phyloP scores from a whole-genome alignment of 2,888 invertebrate species.

The Trichopoda pennipes region DNA sequence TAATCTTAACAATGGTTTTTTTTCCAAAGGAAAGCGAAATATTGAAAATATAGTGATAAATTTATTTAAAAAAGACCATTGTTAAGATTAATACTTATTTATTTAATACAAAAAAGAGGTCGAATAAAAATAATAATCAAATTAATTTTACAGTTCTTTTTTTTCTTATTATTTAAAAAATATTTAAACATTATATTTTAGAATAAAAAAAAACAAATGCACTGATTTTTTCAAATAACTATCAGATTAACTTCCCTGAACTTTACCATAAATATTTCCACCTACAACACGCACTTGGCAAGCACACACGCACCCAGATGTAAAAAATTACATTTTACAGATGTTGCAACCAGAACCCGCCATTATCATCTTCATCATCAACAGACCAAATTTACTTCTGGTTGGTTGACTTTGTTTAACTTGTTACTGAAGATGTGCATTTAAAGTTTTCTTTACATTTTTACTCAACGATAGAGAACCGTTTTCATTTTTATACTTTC shows the following conservation, averaged over 20 bases:
- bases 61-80: too few relatives aligned
- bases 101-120: too few relatives aligned
- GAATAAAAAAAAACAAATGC: too few relatives aligned
- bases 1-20: too few relatives aligned
- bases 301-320: background rate
- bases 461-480: constrained; percentile 24
- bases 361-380: constrained; percentile 42
- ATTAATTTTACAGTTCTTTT: background rate
- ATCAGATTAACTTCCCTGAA: constrained; percentile 65
- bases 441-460: constrained; percentile 62
- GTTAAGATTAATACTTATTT: too few relatives aligned
- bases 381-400: constrained; percentile 65
- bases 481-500: constrained; percentile 44
- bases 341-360: constrained; percentile 53
- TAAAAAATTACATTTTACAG: constrained; percentile 59
- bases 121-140: too few relatives aligned
- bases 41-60: too few relatives aligned
- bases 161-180: background rate
- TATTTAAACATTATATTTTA: too few relatives aligned
- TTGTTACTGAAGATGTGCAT: constrained; percentile 65
- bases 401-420: constrained; percentile 66
- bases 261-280: constrained; percentile 64
- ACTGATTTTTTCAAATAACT: constrained; percentile 13
- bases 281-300: constrained; percentile 49
- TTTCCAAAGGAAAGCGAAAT: too few relatives aligned